Evolutionary conservation across 2,797 vertebrate genomes (phyloP).

Genomic region (Semaprochilodus insignis): DNA sequence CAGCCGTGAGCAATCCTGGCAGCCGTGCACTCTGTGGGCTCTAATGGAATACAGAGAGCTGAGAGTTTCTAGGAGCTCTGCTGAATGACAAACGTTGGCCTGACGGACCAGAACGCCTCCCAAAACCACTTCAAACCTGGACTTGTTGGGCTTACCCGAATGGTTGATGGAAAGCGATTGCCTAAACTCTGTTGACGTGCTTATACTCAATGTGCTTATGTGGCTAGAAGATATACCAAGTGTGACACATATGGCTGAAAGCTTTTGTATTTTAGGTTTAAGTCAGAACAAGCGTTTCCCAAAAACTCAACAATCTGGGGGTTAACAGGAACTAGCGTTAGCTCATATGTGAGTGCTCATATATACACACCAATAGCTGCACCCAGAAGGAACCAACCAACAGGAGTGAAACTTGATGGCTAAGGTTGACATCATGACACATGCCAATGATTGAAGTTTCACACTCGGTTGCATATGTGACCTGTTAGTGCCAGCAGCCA

Average conservation of each 20-base stretch:
- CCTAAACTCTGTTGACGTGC: constrained; percentile 24
- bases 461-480: no score
- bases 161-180: constrained; percentile 14
- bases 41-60: constrained; percentile 41
- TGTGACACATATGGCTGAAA: not conserved
- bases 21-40: constrained; percentile 30
- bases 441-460: no score
- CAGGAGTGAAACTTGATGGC: no score
- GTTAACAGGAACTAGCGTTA: not conserved
- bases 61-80: constrained; percentile 47
- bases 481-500: no score
- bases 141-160: constrained; percentile 11
- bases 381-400: no score
- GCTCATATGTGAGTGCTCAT: not conserved
- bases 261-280: not conserved
- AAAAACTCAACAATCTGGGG: not conserved
- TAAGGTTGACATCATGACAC: no score
- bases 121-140: constrained; percentile 40
- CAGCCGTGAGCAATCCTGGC: constrained; percentile 50
- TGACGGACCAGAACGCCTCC: constrained; percentile 39
- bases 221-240: not conserved
- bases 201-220: constrained; percentile 21
- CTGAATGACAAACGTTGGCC: constrained; percentile 54
- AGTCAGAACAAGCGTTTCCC: not conserved
- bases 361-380: not conserved